A percentile compares a stretch with the other conserved stretches of the same genome.
phyloP scores from a whole-genome alignment of 2,888 invertebrate species.

The Rugalucina vietnamica region DNA sequence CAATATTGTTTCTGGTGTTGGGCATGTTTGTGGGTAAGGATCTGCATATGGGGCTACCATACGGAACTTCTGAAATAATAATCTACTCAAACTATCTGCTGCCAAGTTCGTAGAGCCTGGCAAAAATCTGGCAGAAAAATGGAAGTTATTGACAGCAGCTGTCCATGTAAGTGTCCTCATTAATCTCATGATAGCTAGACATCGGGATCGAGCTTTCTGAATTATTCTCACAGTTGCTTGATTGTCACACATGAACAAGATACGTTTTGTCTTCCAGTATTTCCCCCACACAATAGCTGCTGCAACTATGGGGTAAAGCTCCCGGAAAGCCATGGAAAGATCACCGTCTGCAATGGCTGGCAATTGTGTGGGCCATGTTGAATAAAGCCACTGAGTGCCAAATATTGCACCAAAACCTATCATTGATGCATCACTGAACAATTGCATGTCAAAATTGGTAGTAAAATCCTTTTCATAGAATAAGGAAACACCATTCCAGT shows the following conservation, averaged over 20 bases:
- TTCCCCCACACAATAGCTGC: not conserved
- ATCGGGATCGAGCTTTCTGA: not conserved
- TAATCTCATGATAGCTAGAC: not conserved
- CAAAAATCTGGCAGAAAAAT: not conserved
- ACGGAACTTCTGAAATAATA: too few species aligned
- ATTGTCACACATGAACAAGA: not conserved
- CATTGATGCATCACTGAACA: slow-evolving; percentile 33
- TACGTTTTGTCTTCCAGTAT: not conserved
- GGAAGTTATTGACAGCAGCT: slow-evolving; percentile 1
- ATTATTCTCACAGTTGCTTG: not conserved
- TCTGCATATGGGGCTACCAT: not conserved
- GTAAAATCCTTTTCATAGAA: not conserved
- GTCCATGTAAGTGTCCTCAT: not conserved
- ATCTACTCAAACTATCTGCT: not conserved
- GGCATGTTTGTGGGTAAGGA: not conserved
- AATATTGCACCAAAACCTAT: not conserved
- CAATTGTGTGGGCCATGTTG: not conserved
- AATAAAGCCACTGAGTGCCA: not conserved
- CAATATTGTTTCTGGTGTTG: not conserved
- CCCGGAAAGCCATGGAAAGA: not conserved
- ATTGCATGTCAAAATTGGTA: not conserved
- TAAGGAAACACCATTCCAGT: slow-evolving; percentile 33
- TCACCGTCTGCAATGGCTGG: not conserved
- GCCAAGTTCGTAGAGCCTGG: not conserved
- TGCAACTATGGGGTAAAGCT: slow-evolving; percentile 10